Conservation (phyloP, 2,888 invertebrate species). For the Caenorhabditis sp. region DNA sequence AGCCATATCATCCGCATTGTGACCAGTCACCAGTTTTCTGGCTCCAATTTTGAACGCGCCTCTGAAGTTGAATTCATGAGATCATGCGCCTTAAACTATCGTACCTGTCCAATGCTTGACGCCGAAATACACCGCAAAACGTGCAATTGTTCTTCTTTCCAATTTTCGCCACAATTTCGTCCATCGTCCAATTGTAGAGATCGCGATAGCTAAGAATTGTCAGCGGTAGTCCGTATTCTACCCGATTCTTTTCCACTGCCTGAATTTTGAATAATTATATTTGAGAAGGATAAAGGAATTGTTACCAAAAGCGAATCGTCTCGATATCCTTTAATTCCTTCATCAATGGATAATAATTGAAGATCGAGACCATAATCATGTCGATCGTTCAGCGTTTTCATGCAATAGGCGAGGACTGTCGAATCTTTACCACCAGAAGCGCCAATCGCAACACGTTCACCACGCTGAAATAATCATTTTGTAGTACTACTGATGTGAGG, state of each 20-base stretch:
- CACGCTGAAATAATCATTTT: slow-evolving; percentile 26
- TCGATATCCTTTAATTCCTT: slow-evolving; percentile 87
- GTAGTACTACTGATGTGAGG: not conserved
- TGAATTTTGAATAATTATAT: too few relatives aligned
- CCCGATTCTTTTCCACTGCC: slow-evolving; percentile 86
- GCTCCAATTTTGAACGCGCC: slow-evolving; percentile 88
- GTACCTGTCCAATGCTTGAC: slow-evolving; percentile 83
- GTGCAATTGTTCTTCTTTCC: slow-evolving; percentile 91
- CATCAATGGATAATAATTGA: slow-evolving; percentile 92
- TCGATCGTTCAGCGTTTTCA: slow-evolving; percentile 84
- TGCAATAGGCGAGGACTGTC: slow-evolving; percentile 91
- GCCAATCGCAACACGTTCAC: slow-evolving; percentile 69
- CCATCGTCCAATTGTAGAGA: slow-evolving; percentile 98
- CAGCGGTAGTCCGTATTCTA: slow-evolving; percentile 90
- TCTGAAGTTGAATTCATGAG: too few relatives aligned
- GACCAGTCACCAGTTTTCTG: slow-evolving; percentile 89
- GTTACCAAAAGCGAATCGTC: slow-evolving; percentile 93
- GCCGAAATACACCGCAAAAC: slow-evolving; percentile 80
- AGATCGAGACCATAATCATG: slow-evolving; percentile 89
- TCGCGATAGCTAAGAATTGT: slow-evolving; percentile 91
- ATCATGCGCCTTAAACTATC: too few relatives aligned
- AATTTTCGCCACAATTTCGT: slow-evolving; percentile 84
- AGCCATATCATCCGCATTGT: slow-evolving; percentile 84
- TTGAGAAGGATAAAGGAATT: slow-evolving; percentile 7
- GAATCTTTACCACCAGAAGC: slow-evolving; percentile 79